Conservation (phyloP, 1,140 invertebrate genomes). For the Anastrepha ludens region DNA sequence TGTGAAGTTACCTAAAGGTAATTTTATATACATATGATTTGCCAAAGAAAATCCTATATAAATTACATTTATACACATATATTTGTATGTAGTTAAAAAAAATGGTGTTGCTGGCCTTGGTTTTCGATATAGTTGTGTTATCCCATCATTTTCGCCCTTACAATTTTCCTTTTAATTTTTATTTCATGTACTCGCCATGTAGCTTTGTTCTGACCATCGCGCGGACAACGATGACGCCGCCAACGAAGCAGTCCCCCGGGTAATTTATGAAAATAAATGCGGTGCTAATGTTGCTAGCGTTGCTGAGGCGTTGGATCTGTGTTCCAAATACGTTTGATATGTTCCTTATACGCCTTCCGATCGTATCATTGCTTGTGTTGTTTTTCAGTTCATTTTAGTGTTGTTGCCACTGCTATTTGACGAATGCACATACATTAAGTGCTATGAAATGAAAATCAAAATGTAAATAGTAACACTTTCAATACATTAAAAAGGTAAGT, state of each 20-base stretch:
- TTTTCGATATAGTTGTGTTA: neutral
- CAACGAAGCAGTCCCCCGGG: neutral
- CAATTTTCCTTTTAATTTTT: slow-evolving; percentile 10
- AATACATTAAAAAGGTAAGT: neutral
- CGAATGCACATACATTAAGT: slow-evolving; percentile 29
- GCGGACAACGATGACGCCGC: neutral
- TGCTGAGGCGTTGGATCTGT: neutral
- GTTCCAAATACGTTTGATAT: slow-evolving; percentile 13
- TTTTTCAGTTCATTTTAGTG: neutral
- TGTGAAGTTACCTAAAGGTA: no score
- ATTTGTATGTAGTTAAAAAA: neutral
- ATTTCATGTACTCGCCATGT: neutral
- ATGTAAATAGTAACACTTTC: slow-evolving; percentile 26
- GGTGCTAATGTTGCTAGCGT: neutral
- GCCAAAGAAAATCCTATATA: no score
- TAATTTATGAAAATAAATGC: slow-evolving; percentile 47
- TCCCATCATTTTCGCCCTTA: neutral
- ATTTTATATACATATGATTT: no score
- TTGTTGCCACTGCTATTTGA: neutral
- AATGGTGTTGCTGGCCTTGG: neutral
- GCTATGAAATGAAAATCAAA: neutral
- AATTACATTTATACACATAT: neutral
- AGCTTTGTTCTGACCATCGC: neutral
- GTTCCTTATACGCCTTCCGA: neutral
- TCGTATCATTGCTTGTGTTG: neutral